phyloP scores from a whole-genome alignment of 2,797 vertebrate genomes.

The Erethizon dorsatum region DNA sequence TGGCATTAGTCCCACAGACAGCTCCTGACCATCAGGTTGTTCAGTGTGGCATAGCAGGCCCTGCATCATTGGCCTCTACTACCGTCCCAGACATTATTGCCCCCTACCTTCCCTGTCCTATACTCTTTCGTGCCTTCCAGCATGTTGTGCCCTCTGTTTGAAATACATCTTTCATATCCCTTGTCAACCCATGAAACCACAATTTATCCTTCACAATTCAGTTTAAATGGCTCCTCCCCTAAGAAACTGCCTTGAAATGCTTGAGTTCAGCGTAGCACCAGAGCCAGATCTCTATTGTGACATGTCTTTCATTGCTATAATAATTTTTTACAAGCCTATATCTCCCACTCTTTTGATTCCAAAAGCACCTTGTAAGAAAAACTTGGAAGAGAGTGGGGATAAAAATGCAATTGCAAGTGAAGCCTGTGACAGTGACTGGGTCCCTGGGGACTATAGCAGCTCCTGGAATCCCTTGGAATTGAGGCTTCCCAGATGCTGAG shows the following conservation, averaged over 20 bases:
- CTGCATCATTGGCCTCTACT: background rate
- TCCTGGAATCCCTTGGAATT: constrained; percentile 59
- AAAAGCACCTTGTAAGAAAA: constrained; percentile 69
- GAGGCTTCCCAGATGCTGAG: constrained; percentile 53
- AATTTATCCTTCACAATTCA: constrained; percentile 16
- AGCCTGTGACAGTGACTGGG: constrained; percentile 10
- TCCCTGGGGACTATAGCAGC: background rate
- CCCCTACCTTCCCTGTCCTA: background rate
- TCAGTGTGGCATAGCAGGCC: background rate
- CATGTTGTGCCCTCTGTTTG: background rate
- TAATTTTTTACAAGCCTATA: background rate
- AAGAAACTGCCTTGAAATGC: constrained; percentile 39
- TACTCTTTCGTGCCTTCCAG: background rate
- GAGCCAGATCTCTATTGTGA: background rate
- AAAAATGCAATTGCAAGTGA: constrained; percentile 58
- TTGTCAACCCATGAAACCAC: background rate
- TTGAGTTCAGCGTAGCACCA: background rate
- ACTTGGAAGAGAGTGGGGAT: background rate
- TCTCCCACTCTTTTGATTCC: constrained; percentile 32
- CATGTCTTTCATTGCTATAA: background rate
- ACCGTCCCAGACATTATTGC: background rate
- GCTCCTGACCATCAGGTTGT: background rate
- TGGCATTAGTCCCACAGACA: background rate
- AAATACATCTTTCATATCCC: background rate
- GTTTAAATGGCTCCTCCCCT: constrained; percentile 18